These are phyloP conservation scores for Globia sparganii DNA, from an alignment of 2,888 invertebrate genomes.

Conservation along the genomic window DNA sequence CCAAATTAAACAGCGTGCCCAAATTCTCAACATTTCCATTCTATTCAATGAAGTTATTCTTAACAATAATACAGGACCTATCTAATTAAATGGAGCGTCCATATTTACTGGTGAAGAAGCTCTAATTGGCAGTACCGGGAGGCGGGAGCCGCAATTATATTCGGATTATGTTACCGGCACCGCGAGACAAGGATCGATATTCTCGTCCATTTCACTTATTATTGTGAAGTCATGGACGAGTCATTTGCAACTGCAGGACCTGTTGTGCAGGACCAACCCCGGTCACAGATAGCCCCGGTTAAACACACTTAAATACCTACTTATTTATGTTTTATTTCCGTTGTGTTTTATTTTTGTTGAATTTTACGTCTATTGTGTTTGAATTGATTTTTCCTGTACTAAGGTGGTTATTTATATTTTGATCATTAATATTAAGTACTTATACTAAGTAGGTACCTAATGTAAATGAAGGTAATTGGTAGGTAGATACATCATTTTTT, in stretches of 20 bases:
- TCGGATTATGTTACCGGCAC: constrained; percentile 69
- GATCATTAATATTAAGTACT: background rate
- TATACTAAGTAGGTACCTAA: too few species aligned
- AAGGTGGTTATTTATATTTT: background rate
- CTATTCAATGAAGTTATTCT: constrained; percentile 16
- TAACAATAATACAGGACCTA: constrained; percentile 13
- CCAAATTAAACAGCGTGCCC: background rate
- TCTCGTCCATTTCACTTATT: constrained; percentile 27
- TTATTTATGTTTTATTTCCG: background rate
- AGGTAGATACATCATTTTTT: background rate
- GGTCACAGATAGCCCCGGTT: too few species aligned
- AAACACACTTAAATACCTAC: background rate
- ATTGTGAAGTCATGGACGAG: constrained; percentile 1
- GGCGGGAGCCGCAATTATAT: constrained; percentile 71
- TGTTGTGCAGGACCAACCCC: background rate
- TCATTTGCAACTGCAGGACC: constrained; percentile 31
- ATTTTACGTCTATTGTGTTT: constrained; percentile 1
- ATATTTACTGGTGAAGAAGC: constrained; percentile 48
- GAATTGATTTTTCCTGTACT: background rate
- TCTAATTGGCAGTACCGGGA: constrained; percentile 59
- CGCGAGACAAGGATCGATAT: constrained; percentile 53
- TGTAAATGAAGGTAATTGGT: background rate
- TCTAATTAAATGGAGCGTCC: constrained; percentile 29
- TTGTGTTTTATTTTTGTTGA: background rate
- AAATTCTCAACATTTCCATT: constrained; percentile 7